Evolutionary conservation across 2,888 invertebrate species (phyloP), one percentile per base, ranked within the genome.

Genomic region (Tyria jacobaeae): DNA sequence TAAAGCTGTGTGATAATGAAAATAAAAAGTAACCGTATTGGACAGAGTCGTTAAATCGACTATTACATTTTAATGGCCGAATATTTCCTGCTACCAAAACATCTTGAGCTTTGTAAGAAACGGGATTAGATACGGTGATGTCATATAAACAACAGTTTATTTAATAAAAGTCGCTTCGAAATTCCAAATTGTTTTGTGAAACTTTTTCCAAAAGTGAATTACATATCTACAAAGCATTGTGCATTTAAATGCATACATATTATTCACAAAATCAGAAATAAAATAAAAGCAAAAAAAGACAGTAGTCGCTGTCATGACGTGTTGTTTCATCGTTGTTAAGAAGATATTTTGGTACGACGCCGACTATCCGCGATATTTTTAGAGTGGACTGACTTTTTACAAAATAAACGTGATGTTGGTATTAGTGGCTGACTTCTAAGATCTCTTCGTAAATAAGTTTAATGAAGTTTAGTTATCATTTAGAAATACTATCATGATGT

Each of bases 361-460:
- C 87, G 86, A 83, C 89, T 86, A 83, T 78, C 80, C 84, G 82
- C 73, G 85, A 74, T 93, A 93, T 93, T 91, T 93, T 90, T 93
- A 92, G 92, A 88, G 84, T 84, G 82, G 89, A 89, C 89, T 84
- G 88, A 89, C 89, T 88, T 92, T 91, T 91, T 91, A 92, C 90
- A 91, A 92, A 92, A 92, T 90, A 91, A 89, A 90, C 88, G 76
- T 73, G 86, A 86, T 85, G 83, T 87, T 88, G 82, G 84, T 81
- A 85, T 86, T 86, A 86, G 82, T 73, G 67, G 80, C 80, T 87
- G 88, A 89, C 88, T 88, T 90, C 87, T 86, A 84, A 81, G 81
- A 85, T 71, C 52, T 62, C 70, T 73, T 67, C 68, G 54, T 57
- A 48, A 60, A 44, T 60, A 52, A 17, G 48, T 64, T 24, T 53